These are phyloP conservation scores for Cacatua alba DNA, from an alignment of 2,113 vertebrate genomes.

Conservation along the genomic window DNA sequence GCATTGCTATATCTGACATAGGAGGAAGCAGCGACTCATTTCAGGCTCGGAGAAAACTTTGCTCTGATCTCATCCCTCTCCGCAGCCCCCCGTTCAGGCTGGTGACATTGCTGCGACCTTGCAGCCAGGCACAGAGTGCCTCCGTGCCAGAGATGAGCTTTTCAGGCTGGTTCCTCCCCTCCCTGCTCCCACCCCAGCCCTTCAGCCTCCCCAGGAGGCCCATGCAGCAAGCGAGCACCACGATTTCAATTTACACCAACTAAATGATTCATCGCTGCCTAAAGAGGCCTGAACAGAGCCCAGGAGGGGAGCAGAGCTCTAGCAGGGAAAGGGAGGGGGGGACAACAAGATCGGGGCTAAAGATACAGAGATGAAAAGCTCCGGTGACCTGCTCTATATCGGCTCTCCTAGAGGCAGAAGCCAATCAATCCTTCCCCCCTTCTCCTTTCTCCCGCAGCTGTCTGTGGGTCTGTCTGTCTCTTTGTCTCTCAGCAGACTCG, in stretches of 20 bases:
- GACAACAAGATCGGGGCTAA: neutral
- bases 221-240: conserved; percentile 69
- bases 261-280: conserved; percentile 77
- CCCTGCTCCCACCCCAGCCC: neutral
- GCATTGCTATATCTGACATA: neutral
- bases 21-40: neutral
- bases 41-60: neutral
- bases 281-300: conserved; percentile 44
- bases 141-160: conserved; percentile 64
- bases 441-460: neutral
- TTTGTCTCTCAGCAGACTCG: conserved; percentile 60
- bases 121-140: conserved; percentile 33
- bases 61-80: neutral
- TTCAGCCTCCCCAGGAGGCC: conserved; percentile 49
- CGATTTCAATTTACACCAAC: conserved; percentile 83
- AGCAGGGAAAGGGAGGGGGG: neutral
- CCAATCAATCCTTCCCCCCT: conserved; percentile 1
- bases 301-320: conserved; percentile 37
- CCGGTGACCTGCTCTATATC: neutral
- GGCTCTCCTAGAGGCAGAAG: neutral
- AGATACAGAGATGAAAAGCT: conserved; percentile 28
- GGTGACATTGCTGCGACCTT: conserved; percentile 35
- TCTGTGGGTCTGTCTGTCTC: conserved; percentile 63
- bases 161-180: neutral
- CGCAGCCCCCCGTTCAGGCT: accelerated